These are phyloP conservation scores for Trichoplusia ni DNA, from an alignment of 1,140 invertebrate species.

Conservation along the genomic window DNA sequence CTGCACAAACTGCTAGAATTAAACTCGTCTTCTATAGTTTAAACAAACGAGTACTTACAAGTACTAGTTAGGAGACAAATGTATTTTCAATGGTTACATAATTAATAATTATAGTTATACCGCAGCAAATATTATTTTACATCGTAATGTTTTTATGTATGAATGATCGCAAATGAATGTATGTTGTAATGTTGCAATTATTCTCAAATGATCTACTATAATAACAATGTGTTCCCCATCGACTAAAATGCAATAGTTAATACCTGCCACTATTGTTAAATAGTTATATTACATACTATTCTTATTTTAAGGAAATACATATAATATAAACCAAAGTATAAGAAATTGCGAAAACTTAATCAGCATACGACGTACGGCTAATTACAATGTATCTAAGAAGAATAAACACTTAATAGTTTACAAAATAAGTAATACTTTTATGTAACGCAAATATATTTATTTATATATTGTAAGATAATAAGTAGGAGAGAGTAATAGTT, in stretches of 20 bases:
- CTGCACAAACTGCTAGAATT: background rate
- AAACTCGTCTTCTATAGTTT: background rate
- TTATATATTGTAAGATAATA: background rate
- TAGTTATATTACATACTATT: constrained; percentile 44
- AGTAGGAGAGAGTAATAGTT: background rate
- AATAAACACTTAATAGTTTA: background rate
- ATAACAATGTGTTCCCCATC: constrained; percentile 68
- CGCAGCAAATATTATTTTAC: constrained; percentile 16
- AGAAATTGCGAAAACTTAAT: background rate
- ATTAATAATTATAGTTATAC: background rate
- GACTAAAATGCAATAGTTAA: constrained; percentile 69
- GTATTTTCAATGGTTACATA: constrained; percentile 22
- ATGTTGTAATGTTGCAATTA: constrained; percentile 20
- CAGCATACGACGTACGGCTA: constrained; percentile 1
- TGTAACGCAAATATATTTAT: constrained; percentile 21
- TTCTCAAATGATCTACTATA: constrained; percentile 28
- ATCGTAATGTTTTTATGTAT: constrained; percentile 26
- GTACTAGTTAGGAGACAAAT: constrained; percentile 26
- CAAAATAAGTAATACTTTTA: constrained; percentile 5
- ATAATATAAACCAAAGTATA: constrained; percentile 19
- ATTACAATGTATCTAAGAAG: background rate
- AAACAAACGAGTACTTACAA: constrained; percentile 22
- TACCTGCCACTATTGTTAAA: constrained; percentile 65
- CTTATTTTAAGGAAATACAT: constrained; percentile 37
- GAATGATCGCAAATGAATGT: constrained; percentile 23